These are phyloP conservation scores for Picathartes gymnocephalus DNA, from an alignment of 2,113 vertebrate genomes.

Conservation along the genomic window DNA sequence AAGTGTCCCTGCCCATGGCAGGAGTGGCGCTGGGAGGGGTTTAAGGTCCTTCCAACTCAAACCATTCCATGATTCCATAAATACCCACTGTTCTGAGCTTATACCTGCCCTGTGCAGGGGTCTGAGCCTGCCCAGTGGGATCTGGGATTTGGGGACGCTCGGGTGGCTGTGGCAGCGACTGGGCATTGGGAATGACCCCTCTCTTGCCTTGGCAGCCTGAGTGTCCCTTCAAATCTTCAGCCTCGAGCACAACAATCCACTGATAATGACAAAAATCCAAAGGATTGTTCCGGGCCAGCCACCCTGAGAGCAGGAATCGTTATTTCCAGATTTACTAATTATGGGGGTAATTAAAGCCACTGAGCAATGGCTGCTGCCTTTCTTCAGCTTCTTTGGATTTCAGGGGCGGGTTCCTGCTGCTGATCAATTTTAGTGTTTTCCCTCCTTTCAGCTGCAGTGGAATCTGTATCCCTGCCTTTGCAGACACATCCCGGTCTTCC, in stretches of 20 bases:
- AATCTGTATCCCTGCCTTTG: neutral
- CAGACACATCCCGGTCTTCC: neutral
- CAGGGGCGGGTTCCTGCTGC: neutral
- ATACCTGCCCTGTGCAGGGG: neutral
- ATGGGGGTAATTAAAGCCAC: neutral
- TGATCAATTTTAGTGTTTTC: neutral
- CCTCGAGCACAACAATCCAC: neutral
- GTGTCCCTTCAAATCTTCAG: neutral
- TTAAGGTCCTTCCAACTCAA: neutral
- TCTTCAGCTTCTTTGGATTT: neutral
- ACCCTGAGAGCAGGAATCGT: neutral
- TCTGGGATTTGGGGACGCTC: neutral
- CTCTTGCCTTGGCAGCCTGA: neutral
- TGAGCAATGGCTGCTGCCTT: neutral
- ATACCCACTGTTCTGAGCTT: neutral
- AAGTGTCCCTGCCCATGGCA: neutral
- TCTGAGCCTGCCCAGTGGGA: too few relatives aligned
- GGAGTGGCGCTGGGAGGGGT: accelerated
- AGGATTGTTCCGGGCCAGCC: neutral
- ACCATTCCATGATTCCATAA: neutral
- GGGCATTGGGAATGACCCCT: neutral
- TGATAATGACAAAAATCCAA: neutral
- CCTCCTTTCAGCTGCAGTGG: neutral
- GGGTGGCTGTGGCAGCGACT: neutral
- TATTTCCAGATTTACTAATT: neutral